Conservation (phyloP, 2,888 invertebrate species). For the Physocephala rufipes region DNA sequence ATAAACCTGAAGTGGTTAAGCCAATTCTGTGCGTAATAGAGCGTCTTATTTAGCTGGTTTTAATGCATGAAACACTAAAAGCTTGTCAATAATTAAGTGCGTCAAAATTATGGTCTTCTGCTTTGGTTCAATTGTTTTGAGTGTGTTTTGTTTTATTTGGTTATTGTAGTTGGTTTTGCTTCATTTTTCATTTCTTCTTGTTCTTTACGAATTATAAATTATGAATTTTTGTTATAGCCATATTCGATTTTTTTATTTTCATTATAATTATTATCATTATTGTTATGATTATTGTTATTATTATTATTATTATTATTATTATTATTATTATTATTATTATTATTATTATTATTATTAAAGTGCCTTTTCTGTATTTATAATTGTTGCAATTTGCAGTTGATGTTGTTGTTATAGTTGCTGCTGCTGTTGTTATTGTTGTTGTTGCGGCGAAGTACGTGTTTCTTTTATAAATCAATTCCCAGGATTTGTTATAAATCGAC, state of each 20-base stretch:
- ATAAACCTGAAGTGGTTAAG: too few species aligned
- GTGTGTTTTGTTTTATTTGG: neutral
- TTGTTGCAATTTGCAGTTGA: neutral
- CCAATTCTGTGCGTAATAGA: too few species aligned
- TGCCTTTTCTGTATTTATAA: constrained; percentile 16
- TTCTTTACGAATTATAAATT: neutral
- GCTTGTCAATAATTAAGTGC: too few species aligned
- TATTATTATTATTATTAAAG: constrained; percentile 36
- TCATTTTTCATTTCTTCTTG: constrained; percentile 8
- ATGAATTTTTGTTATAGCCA: too few species aligned
- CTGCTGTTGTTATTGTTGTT: constrained; percentile 17
- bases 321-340: neutral
- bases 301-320: constrained; percentile 1
- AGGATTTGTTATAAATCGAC: constrained; percentile 24
- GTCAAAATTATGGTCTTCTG: too few species aligned
- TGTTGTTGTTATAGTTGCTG: constrained; percentile 17
- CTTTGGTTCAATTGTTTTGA: neutral
- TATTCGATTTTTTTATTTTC: too few species aligned
- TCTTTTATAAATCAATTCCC: constrained; percentile 24
- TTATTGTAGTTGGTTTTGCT: neutral
- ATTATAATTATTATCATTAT: neutral
- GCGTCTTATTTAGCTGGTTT: too few species aligned
- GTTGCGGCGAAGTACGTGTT: constrained; percentile 24
- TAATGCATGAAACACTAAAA: too few species aligned
- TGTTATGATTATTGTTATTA: neutral